Evolutionary conservation across 2,113 vertebrate genomes (phyloP), one percentile per base, ranked within the genome.

Genomic region (Oryzias celebensis): DNA sequence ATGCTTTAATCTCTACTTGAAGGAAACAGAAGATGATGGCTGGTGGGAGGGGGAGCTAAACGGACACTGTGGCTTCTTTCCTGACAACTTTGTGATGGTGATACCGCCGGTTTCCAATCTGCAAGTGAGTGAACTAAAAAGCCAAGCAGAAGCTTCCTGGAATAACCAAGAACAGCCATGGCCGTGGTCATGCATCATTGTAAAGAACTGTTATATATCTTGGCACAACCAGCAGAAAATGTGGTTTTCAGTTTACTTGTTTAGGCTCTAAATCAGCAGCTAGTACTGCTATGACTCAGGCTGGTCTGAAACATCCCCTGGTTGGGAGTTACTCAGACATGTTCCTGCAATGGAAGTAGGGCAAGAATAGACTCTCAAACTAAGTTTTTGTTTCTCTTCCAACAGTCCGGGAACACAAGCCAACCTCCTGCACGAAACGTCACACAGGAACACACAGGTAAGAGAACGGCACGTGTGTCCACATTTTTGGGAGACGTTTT

Each of bases 31-130:
- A 71, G 93, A 94, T 42, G 88, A 94, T 14, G 95, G 96, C 78
- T 98, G 95, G 94, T 96, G 94, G 95, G 93, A 94, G 82, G 93
- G 95, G 47, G 93, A 97, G 78, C 69, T 91, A 46, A 87, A 88
- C 17, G 93, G 93, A 42, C 81, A 53, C 50, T 78, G 89, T 43
- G 96, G 95, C n/a, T 82, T 94, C 75, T 97, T 98, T 60, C 95
- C 93, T 1, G 92, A 91, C 85, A 96, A 95, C 89, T 94, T 94
- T 4, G 92, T 95, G 62, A 92, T 96, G 85, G 77, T 91, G 58
- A 90, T 95, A 36, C 91, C 93, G 6, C 67, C 78, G 42, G 57
- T 77, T 49, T 81, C 86, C 43, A 56, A 7, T 65, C 64, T 85
- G 44, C 75, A 87, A 81, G 93, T 94, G 80, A 93, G 93, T 91